Conservation (phyloP, 2,888 invertebrate genomes). For the Mamestra brassicae region DNA sequence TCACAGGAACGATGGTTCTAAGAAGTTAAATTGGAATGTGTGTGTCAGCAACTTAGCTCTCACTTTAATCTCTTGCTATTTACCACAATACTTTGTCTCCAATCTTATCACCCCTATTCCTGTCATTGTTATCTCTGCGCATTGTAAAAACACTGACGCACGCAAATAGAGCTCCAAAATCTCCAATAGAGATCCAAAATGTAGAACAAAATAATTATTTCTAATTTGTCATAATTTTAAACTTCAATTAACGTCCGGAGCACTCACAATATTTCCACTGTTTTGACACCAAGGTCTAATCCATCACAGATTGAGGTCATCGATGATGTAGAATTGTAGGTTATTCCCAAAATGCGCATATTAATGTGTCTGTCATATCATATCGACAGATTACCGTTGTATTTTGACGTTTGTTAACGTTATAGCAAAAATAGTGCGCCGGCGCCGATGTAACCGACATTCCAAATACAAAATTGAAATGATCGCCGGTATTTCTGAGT, state of each 20-base stretch:
- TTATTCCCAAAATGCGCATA: slow-evolving; percentile 36
- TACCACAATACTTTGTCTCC: background rate
- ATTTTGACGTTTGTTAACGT: slow-evolving; percentile 61
- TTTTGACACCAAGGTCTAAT: slow-evolving; percentile 51
- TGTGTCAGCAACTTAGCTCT: background rate
- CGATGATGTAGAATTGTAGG: slow-evolving; percentile 30
- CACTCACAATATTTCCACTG: slow-evolving; percentile 40
- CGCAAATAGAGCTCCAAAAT: background rate
- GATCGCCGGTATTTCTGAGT: slow-evolving; percentile 62
- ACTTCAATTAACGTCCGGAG: slow-evolving; percentile 39
- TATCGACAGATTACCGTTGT: slow-evolving; percentile 55
- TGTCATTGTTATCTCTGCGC: slow-evolving; percentile 2
- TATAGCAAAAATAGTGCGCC: slow-evolving; percentile 50
- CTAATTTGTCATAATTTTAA: slow-evolving; percentile 34
- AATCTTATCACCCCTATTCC: slow-evolving; percentile 17
- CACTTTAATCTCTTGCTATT: slow-evolving; percentile 12
- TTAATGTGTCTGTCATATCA: slow-evolving; percentile 53
- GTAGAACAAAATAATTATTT: slow-evolving; percentile 35
- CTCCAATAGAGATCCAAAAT: too few relatives aligned
- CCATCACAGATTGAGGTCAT: slow-evolving; percentile 47
- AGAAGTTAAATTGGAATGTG: background rate
- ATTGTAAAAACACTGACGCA: slow-evolving; percentile 16
- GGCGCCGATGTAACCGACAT: slow-evolving; percentile 51
- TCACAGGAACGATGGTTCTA: too few relatives aligned
- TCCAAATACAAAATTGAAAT: slow-evolving; percentile 61